phyloP scores from a whole-genome alignment of 2,797 vertebrate species.

The Scolopax bukidnonensis region DNA sequence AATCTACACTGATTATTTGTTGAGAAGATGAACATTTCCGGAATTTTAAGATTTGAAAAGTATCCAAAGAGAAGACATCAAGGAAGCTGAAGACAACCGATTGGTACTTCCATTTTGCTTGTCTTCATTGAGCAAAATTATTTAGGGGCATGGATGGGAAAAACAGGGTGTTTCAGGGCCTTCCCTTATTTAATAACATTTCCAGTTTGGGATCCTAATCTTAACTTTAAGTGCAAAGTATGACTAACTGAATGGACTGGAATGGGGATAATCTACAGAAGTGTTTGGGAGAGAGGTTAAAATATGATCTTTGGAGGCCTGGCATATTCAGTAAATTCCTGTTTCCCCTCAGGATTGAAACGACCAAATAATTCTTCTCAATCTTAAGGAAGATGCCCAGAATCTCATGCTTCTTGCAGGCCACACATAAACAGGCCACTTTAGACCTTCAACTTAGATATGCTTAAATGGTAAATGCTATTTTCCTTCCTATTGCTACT shows the following conservation, averaged over 20 bases:
- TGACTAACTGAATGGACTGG: background rate
- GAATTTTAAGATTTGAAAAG: background rate
- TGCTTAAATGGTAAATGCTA: background rate
- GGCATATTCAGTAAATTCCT: background rate
- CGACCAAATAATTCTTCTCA: background rate
- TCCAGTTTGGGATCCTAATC: background rate
- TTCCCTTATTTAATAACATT: background rate
- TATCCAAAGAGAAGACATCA: background rate
- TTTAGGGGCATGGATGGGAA: accelerated
- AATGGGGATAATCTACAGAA: background rate
- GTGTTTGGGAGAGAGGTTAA: background rate
- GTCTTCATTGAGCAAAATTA: background rate
- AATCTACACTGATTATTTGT: background rate
- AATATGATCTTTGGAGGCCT: background rate
- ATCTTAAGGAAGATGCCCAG: background rate
- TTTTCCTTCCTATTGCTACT: background rate
- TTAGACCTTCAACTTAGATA: background rate
- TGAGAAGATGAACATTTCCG: background rate
- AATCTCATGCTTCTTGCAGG: background rate
- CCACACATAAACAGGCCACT: background rate
- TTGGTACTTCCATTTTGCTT: background rate
- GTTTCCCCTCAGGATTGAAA: background rate
- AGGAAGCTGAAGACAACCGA: background rate
- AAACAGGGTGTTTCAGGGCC: background rate
- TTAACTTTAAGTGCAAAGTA: background rate